Evolutionary conservation across 2,888 invertebrate genomes (phyloP), one percentile per base, ranked within the genome.

Genomic region (Cephus sareptanus): DNA sequence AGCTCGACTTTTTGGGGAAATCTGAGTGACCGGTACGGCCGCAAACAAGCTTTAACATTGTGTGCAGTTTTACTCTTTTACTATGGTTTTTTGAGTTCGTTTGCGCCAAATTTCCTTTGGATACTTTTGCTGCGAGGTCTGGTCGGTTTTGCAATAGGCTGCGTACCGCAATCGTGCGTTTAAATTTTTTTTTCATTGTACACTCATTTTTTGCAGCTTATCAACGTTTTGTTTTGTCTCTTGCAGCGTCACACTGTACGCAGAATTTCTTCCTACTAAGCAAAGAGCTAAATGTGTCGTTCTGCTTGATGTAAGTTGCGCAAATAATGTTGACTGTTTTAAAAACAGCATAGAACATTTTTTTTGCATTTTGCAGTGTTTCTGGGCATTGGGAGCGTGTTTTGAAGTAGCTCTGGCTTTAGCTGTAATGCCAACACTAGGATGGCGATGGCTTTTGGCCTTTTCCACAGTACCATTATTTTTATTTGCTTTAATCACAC

Each of bases 1-100:
- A 98, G 98, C 87, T 97, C 98, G 1, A 97, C 98, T 81, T 96
- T 98, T 92, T 99, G 98, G 98, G 98, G 97, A 31, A 97, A 97
- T 89, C 93, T 99, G 77, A 98, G 98, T 92, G 98, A 98, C 91
- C 94, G 96, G 90, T 98, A 97, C 92, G 98, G 98, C 69, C 93
- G 98, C 81, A 97, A 97, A 93, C 95, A 97, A 96, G 97, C 98
- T n/a, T 92, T 98, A 34, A 96, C 97, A 78, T 93, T 98, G 89
- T 98, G 98, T 90, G 97, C 98, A n/a, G 94, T 97, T 77, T 92
- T 98, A 82, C 93, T 98, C 68, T 98, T 97, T 90, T 96, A 97
- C 90, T 98, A 98, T 92, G 98, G 98, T 23, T 92, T 98, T 34
- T 92, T 98, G 69, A 98, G 98, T 92, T 94, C 98, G 1, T 94